Base-by-base conservation (phyloP, 2,888 invertebrate species). In the Drosophila rellima region DNA sequence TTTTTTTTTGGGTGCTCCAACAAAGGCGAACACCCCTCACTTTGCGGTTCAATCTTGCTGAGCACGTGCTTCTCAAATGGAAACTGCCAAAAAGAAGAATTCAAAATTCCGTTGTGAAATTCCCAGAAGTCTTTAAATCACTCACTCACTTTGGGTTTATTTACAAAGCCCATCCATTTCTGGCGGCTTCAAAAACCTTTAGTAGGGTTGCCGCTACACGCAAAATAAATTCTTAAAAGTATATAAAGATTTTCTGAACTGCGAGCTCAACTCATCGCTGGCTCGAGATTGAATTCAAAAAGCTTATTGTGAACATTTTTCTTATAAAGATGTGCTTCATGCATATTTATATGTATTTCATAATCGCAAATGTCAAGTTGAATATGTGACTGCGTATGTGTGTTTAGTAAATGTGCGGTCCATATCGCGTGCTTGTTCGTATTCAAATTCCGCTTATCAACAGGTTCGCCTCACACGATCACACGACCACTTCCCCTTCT, bases 381-480 rank as follows among this genome's bases (percentile, higher is more conserved):
- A 26, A 3, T n/a, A 7, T 15, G 7, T 51, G 11, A 44, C 33
- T 37, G 13, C 51, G 17, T 45, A 13, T 54, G 44, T 61, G 50
- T 33, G 45, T 2, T 67, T 42, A 35, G 57, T 61, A 67, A 54
- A 51, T 17, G 57, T 66, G 45, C 54, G 62, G 54, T 63, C 37
- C 66, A 64, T 80, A 82, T 88, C 86, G 86, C 88, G 80, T 80
- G 83, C 74, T 48, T 33, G 18, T 31, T 52, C 64, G 54, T 86
- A 83, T 88, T 88, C 62, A 80, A 88, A 88, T 82, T 82, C 56
- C 37, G 88, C 88, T 88, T 88, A 83, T 83, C 83, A 83, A 86
- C 72, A 82, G 72, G 72, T 82, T 82, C 61, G 68, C 59, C 42
- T 42, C 59, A 70, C 45, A 61, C 79, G 70, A 74, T 62, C 65